Percentiles rank a stretch among this genome's conserved stretches.
These are phyloP conservation scores for Astyanax mexicanus DNA, from an alignment of 2,797 vertebrate genomes.

Conservation along the genomic window DNA sequence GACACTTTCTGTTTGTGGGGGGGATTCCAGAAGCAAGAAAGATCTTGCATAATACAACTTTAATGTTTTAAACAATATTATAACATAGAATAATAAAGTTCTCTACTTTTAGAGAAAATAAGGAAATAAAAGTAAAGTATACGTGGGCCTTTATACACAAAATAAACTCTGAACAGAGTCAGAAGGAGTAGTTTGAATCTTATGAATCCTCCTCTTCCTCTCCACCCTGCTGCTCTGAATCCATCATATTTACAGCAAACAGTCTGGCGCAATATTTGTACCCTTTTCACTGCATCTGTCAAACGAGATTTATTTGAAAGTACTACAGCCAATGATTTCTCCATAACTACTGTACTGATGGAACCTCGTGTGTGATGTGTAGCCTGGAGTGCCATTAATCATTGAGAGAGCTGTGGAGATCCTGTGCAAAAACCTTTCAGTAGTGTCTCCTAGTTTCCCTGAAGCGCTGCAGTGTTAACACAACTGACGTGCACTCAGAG, in stretches of 20 bases:
- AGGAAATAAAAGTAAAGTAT: no score
- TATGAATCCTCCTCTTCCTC: not conserved
- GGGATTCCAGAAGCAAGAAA: no score
- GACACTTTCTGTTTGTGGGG: no score
- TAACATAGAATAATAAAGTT: no score
- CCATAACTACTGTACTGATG: not conserved
- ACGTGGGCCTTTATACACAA: no score
- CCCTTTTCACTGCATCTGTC: not conserved
- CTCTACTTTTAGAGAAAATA: no score
- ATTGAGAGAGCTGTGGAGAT: not conserved
- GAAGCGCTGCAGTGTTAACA: not conserved
- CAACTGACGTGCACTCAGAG: not conserved
- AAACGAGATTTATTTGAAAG: slow-evolving; percentile 1
- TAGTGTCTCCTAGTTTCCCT: not conserved
- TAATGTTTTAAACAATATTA: no score
- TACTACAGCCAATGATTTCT: slow-evolving; percentile 14
- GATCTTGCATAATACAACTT: no score
- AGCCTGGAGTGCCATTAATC: not conserved
- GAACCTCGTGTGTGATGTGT: not conserved
- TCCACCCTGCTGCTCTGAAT: not conserved
- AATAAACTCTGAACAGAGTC: no score
- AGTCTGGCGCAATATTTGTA: not conserved
- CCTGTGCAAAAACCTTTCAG: not conserved
- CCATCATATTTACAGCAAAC: not conserved
- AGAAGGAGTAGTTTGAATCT: no score